phyloP scores from a whole-genome alignment of 2,888 invertebrate genomes.

The Thalpophila matura region DNA sequence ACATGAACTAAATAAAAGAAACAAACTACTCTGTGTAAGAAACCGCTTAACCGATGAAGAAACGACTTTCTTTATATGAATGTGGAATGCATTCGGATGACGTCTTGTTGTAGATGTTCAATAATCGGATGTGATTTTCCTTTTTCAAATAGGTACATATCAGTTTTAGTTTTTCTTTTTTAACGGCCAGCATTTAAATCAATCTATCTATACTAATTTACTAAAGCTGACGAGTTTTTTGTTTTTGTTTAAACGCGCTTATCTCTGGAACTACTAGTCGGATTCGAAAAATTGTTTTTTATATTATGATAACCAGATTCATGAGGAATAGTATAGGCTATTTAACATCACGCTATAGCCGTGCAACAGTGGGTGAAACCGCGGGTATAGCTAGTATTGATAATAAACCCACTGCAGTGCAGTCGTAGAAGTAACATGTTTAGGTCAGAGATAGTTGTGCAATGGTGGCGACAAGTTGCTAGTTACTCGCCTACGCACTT shows the following conservation, averaged over 20 bases:
- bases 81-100: slow-evolving; percentile 23
- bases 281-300: no score
- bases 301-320: no score
- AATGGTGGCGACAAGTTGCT: slow-evolving; percentile 30
- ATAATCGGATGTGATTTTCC: neutral
- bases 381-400: no score
- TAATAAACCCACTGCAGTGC: no score
- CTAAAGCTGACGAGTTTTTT: no score
- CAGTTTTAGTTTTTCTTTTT: neutral
- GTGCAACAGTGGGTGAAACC: no score
- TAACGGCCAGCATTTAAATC: no score
- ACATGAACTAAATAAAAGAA: slow-evolving; percentile 67
- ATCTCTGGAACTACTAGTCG: no score
- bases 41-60: slow-evolving; percentile 44
- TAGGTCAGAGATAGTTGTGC: slow-evolving; percentile 16
- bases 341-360: no score
- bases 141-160: slow-evolving; percentile 6
- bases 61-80: slow-evolving; percentile 39
- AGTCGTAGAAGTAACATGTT: slow-evolving; percentile 1
- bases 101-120: neutral
- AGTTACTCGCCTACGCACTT: slow-evolving; percentile 31
- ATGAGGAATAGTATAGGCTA: no score
- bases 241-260: no score
- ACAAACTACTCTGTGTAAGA: slow-evolving; percentile 56
- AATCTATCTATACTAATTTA: no score